Evolutionary conservation across 2,888 invertebrate genomes (phyloP).

Genomic region (Dexiosoma caninum): DNA sequence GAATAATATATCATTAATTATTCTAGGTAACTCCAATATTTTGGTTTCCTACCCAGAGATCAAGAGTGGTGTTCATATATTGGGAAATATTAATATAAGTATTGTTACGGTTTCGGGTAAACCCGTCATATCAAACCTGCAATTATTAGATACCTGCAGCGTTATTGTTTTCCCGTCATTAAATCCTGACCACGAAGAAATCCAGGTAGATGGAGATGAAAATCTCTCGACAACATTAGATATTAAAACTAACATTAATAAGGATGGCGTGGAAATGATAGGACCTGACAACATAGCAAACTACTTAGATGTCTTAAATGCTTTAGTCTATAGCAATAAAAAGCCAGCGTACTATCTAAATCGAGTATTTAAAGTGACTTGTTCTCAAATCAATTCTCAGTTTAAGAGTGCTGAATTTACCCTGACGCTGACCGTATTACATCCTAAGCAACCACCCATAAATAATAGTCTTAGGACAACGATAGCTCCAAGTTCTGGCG

Average conservation of each 20-base stretch:
- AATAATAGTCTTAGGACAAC: slow-evolving; percentile 36
- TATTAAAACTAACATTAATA: slow-evolving; percentile 86
- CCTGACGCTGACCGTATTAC: slow-evolving; percentile 93
- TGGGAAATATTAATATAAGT: slow-evolving; percentile 89
- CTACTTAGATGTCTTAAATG: slow-evolving; percentile 75
- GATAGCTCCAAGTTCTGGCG: slow-evolving; percentile 19
- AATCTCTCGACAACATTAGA: slow-evolving; percentile 75
- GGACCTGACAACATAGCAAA: slow-evolving; percentile 75
- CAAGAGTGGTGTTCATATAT: slow-evolving; percentile 87
- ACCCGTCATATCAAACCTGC: slow-evolving; percentile 74
- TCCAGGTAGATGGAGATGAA: slow-evolving; percentile 76
- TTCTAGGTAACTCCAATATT: slow-evolving; percentile 74
- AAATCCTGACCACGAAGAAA: slow-evolving; percentile 96
- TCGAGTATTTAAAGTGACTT: slow-evolving; percentile 95
- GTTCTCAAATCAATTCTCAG: slow-evolving; percentile 94
- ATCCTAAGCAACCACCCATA: slow-evolving; percentile 81
- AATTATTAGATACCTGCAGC: slow-evolving; percentile 93
- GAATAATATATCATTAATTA: too few species aligned
- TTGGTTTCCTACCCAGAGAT: slow-evolving; percentile 77
- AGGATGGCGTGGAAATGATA: slow-evolving; percentile 86
- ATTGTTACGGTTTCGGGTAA: slow-evolving; percentile 77
- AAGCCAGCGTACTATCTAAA: slow-evolving; percentile 97
- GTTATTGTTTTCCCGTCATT: slow-evolving; percentile 96
- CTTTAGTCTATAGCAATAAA: slow-evolving; percentile 93
- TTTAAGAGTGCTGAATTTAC: slow-evolving; percentile 97